Evolutionary conservation across 2,888 invertebrate genomes (phyloP).

Genomic region (Keiferia lycopersicella): DNA sequence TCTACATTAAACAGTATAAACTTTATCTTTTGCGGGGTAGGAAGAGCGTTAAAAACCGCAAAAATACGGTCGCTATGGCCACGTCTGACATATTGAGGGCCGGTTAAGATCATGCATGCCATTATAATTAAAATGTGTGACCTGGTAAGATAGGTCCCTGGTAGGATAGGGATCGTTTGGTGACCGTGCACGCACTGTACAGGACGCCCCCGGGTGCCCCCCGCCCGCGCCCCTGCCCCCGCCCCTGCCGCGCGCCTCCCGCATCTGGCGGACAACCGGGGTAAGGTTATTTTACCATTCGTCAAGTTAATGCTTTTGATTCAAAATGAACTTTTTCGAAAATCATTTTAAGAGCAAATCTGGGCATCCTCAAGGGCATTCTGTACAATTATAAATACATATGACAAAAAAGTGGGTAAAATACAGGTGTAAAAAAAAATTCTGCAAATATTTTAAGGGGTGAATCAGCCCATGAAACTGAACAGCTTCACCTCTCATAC

Average conservation of each 20-base stretch:
- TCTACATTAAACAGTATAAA: too few species aligned
- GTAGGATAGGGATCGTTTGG: conserved; percentile 48
- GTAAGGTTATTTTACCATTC: neutral
- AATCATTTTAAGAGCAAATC: neutral
- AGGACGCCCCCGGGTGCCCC: conserved; percentile 37
- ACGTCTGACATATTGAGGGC: too few species aligned
- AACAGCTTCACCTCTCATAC: too few species aligned
- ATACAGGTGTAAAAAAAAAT: too few species aligned
- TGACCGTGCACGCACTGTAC: conserved; percentile 49
- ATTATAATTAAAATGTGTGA: neutral
- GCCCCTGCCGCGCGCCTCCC: conserved; percentile 35
- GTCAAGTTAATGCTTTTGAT: neutral
- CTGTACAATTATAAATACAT: neutral
- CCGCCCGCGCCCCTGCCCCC: conserved; percentile 32
- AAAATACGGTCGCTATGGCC: too few species aligned
- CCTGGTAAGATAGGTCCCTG: conserved; percentile 42
- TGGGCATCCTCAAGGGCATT: conserved; percentile 4
- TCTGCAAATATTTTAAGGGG: too few species aligned
- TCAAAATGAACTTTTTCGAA: too few species aligned
- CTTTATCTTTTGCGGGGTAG: too few species aligned
- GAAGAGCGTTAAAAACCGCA: too few species aligned
- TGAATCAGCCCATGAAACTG: too few species aligned
- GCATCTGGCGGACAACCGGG: conserved; percentile 43
- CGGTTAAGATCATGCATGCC: neutral
- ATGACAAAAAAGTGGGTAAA: too few species aligned